Percentiles rank a stretch among this genome's conserved stretches.
Conservation (phyloP, 2,888 invertebrate genomes). For the Gryllus longicercus region DNA sequence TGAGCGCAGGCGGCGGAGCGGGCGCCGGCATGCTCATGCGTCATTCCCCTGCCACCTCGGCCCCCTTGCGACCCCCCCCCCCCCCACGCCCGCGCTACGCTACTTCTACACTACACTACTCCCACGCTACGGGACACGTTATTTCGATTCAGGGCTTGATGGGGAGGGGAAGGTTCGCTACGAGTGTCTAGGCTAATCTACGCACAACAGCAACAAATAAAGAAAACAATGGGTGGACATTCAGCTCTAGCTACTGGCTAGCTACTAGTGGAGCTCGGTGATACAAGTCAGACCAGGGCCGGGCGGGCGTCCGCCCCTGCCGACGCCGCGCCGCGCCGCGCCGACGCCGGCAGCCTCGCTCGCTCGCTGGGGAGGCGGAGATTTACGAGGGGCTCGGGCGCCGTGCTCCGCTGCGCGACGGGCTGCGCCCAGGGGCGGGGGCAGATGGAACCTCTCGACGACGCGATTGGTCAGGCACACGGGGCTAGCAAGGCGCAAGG, state of each 20-base stretch:
- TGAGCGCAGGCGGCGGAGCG: constrained; percentile 1
- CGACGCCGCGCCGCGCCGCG: background rate
- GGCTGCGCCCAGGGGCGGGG: no score
- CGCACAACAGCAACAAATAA: no score
- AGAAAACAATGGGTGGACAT: no score
- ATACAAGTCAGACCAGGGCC: constrained; percentile 2
- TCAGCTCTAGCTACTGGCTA: no score
- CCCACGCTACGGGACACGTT: no score
- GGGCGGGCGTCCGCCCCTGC: background rate
- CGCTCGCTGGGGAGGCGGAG: background rate
- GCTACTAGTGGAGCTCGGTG: background rate
- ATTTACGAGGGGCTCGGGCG: background rate
- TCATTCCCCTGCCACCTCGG: background rate
- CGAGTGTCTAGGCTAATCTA: no score
- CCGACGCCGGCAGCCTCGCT: background rate
- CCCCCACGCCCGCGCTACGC: background rate
- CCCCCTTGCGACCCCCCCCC: background rate
- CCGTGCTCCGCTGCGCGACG: background rate
- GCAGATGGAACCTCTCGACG: background rate
- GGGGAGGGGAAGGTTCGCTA: no score
- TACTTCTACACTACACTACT: no score
- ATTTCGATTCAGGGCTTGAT: no score
- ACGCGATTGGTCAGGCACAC: background rate
- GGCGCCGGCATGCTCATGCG: constrained; percentile 1
- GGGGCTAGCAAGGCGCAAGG: no score